Conservation (phyloP, 2,888 invertebrate species). For the Scaptodrosophila latifasciaeformis region DNA sequence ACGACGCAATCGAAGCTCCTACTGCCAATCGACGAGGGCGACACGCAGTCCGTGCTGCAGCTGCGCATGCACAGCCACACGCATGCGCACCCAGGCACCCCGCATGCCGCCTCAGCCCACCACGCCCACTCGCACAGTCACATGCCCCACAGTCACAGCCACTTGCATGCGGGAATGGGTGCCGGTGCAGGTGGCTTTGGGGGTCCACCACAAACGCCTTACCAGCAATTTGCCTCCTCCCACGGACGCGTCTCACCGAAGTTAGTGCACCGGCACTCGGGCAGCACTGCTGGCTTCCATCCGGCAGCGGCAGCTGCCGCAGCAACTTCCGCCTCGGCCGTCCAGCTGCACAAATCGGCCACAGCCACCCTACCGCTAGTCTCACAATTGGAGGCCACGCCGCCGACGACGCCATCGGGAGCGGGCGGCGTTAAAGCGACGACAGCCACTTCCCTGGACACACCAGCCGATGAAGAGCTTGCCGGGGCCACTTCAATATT, state of each 20-base stretch:
- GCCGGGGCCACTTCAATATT: conserved; percentile 47
- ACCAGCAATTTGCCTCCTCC: conserved; percentile 57
- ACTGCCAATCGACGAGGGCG: conserved; percentile 75
- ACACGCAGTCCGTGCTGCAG: conserved; percentile 67
- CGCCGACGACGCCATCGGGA: conserved; percentile 70
- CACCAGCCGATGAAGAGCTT: conserved; percentile 39
- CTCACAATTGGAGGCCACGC: conserved; percentile 73
- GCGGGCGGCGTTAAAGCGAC: conserved; percentile 58
- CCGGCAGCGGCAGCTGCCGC: conserved; percentile 40
- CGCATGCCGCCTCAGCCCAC: conserved; percentile 29
- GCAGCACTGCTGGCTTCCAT: conserved; percentile 68
- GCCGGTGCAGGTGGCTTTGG: not conserved
- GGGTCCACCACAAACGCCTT: conserved; percentile 39
- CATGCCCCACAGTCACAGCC: conserved; percentile 32
- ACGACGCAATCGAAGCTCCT: conserved; percentile 74
- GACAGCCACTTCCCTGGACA: conserved; percentile 45
- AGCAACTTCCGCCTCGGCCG: conserved; percentile 1
- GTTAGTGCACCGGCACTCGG: conserved; percentile 72
- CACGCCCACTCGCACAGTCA: conserved; percentile 47
- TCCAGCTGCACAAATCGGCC: conserved; percentile 73
- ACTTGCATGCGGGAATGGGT: conserved; percentile 18
- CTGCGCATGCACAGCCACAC: conserved; percentile 64
- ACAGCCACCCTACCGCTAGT: conserved; percentile 74
- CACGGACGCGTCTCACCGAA: conserved; percentile 71
- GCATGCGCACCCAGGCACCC: conserved; percentile 52